These are phyloP conservation scores for Tichodroma muraria DNA, from an alignment of 2,113 vertebrate species.

Conservation along the genomic window DNA sequence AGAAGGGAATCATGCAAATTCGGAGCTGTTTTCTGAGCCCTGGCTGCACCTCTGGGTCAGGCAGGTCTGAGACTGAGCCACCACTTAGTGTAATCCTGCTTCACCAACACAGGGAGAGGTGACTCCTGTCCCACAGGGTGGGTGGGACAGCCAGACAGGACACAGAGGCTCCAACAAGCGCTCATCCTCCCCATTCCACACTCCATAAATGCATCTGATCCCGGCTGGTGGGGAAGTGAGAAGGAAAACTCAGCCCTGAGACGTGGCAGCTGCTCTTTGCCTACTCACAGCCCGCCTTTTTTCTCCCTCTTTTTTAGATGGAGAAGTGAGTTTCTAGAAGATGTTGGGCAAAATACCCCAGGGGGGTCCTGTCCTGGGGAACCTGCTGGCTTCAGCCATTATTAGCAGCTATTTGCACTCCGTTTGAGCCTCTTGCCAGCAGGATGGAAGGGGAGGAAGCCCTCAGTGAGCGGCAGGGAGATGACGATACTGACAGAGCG, in stretches of 20 bases:
- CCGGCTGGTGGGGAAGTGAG: fast-evolving
- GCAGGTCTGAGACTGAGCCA: background rate
- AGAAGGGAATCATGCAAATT: background rate
- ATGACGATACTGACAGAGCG: background rate
- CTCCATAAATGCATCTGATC: background rate
- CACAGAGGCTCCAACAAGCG: background rate
- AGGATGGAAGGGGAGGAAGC: fast-evolving
- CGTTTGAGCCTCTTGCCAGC: too few species aligned
- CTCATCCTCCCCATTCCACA: background rate
- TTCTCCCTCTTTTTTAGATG: background rate
- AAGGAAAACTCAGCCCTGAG: background rate
- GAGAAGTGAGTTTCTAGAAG: background rate
- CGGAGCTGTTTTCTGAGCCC: background rate
- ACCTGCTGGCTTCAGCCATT: background rate
- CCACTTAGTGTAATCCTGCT: background rate
- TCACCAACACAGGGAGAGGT: background rate
- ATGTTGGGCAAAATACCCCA: background rate
- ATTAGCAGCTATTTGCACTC: fast-evolving
- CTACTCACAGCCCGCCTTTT: background rate
- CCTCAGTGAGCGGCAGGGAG: background rate
- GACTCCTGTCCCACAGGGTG: background rate
- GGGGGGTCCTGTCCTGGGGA: background rate
- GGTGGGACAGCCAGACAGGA: background rate
- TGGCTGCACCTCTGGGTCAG: background rate
- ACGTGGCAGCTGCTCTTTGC: background rate